A percentile compares a stretch with the other conserved stretches of the same genome.
phyloP scores from a whole-genome alignment of 2,888 invertebrate species.

The Cistogaster globosa region DNA sequence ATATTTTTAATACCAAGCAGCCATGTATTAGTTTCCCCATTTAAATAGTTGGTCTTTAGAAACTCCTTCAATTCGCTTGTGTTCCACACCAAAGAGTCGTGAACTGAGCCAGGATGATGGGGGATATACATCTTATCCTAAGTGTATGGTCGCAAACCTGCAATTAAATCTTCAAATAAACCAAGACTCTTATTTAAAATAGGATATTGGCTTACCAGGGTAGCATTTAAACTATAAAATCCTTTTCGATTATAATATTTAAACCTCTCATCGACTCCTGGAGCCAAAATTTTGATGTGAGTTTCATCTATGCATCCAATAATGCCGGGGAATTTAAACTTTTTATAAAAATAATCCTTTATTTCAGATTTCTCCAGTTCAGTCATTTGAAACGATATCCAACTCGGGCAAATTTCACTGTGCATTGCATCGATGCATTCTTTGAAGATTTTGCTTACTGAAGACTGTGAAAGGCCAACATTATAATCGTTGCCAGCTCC shows the following conservation, averaged over 20 bases:
- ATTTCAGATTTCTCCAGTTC: too few species aligned
- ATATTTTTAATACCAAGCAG: slow-evolving; percentile 11
- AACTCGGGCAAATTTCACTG: too few species aligned
- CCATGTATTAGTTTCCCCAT: slow-evolving; percentile 12
- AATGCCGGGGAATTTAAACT: neutral
- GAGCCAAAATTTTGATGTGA: slow-evolving; percentile 8
- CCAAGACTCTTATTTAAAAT: slow-evolving; percentile 8
- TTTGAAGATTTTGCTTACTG: slow-evolving; percentile 10
- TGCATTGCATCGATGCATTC: slow-evolving; percentile 3
- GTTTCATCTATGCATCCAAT: slow-evolving; percentile 1
- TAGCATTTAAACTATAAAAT: slow-evolving; percentile 6
- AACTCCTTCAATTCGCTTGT: neutral
- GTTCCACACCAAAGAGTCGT: too few species aligned
- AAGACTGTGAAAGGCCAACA: slow-evolving; percentile 10
- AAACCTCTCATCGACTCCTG: slow-evolving; percentile 7
- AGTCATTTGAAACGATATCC: too few species aligned
- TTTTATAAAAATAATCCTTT: too few species aligned
- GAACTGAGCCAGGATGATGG: too few species aligned
- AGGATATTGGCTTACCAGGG: slow-evolving; percentile 6
- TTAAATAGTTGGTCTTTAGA: neutral
- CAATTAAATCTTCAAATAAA: slow-evolving; percentile 4
- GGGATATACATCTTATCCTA: too few species aligned
- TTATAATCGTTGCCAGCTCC: slow-evolving; percentile 5
- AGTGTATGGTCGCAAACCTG: neutral
- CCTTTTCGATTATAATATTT: slow-evolving; percentile 8